Evolutionary conservation across 2,888 invertebrate species (phyloP), one percentile per base, ranked within the genome.

Genomic region (Digitonthophagus gazella): DNA sequence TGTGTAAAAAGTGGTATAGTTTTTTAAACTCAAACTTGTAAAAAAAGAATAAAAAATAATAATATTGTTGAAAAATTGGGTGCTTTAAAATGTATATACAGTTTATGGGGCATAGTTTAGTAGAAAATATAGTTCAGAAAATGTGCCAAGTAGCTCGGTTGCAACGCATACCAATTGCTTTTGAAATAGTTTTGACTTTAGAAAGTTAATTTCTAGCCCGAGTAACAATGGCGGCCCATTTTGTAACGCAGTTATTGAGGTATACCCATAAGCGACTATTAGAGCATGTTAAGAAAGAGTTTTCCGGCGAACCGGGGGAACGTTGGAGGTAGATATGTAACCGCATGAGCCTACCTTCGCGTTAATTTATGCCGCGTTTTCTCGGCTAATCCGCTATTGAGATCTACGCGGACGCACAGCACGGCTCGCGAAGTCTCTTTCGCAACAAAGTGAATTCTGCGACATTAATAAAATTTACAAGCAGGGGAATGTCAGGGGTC

Each of bases 161-260:
- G 16, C 28, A 44, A 44, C 16, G 61, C 61, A 61, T 61, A 20
- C 61, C 19, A 20, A 61, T 19, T 20, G 61, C 20, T 20, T 18
- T 61, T 19, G 61, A 61, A 61, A 61, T 61, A 61, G 61, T 61
- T 61, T 61, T 61, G 61, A 61, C 18, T 61, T 61, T 61, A 61
- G 61, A 61, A 61, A 61, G 61, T 61, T 61, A 61, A 61, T 61
- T 61, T 61, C 61, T 61, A 61, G 18, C 20, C 18, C 18, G 18
- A 19, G 61, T 18, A 61, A 61, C 61, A 61, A 61, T 61, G 61
- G 61, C 19, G 61, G 18, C 20, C 61, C 20, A 61, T 61, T 61
- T 61, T 61, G 61, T 61, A 61, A 61, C 61, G 15, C 18, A 19
- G 61, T 61, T 61, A 61, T 61, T 61, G 61, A 61, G 61, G 61